phyloP scores from a whole-genome alignment of 2,113 vertebrate species.

The Globicephala melas region DNA sequence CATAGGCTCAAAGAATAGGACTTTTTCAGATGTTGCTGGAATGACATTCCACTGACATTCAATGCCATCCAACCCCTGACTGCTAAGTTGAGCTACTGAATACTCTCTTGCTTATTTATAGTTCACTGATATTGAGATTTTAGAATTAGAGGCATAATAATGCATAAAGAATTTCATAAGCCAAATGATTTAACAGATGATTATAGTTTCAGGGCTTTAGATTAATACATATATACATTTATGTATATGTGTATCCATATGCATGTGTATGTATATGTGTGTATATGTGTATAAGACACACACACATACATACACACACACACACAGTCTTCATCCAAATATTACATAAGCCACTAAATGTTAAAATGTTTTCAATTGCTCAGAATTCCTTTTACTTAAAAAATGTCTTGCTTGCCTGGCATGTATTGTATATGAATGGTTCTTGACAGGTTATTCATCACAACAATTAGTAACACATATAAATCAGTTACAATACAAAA shows the following conservation, averaged over 20 bases:
- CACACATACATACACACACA: background rate
- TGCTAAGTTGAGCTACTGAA: background rate
- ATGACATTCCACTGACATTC: background rate
- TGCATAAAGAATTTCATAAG: conserved; percentile 6
- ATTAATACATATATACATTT: background rate
- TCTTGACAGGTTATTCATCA: conserved; percentile 69
- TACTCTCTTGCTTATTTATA: background rate
- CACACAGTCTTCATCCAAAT: background rate
- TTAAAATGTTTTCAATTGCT: background rate
- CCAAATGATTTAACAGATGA: background rate
- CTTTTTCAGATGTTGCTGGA: background rate
- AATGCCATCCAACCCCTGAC: background rate
- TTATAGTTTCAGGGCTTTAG: background rate
- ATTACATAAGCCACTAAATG: background rate
- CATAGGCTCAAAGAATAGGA: background rate
- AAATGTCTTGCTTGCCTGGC: background rate
- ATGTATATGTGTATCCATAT: background rate
- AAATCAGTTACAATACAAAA: conserved; percentile 54
- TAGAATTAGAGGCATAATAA: background rate
- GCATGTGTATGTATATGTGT: background rate
- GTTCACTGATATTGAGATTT: background rate
- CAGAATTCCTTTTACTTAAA: background rate
- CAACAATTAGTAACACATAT: conserved; percentile 51
- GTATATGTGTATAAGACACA: background rate
- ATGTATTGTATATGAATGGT: background rate